Percentiles rank a stretch among this genome's conserved stretches.
These are phyloP conservation scores for Centruroides sculpturatus DNA, from an alignment of 1,140 invertebrate species.

Conservation along the genomic window DNA sequence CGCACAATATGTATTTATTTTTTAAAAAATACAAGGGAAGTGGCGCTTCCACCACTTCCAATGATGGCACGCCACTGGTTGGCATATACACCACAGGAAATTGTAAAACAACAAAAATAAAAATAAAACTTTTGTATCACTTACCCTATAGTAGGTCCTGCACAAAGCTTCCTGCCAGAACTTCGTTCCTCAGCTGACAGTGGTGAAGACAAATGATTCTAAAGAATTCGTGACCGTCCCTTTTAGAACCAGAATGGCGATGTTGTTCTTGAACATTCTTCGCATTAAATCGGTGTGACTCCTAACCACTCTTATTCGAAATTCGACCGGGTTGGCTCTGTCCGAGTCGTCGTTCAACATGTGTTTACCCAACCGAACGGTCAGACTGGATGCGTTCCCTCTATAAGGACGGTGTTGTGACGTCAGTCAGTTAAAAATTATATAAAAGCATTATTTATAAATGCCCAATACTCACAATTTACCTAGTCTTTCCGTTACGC, in stretches of 20 bases:
- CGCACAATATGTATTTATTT: too few species aligned
- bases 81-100: too few species aligned
- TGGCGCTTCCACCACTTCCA: too few species aligned
- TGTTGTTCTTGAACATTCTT: slow-evolving; percentile 27
- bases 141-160: too few species aligned
- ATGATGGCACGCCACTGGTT: too few species aligned
- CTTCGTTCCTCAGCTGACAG: slow-evolving; percentile 29
- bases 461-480: too few species aligned
- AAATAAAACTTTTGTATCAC: too few species aligned
- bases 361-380: slow-evolving; percentile 54
- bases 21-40: too few species aligned
- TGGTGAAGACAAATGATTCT: slow-evolving; percentile 60
- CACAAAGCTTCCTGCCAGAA: slow-evolving; percentile 24
- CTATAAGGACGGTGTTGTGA: too few species aligned
- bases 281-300: slow-evolving; percentile 28
- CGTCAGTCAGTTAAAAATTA: too few species aligned
- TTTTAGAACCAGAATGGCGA: slow-evolving; percentile 23
- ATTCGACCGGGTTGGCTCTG: slow-evolving; percentile 44
- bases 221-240: slow-evolving; percentile 37
- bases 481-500: slow-evolving; percentile 42
- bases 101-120: too few species aligned
- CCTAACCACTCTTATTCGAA: slow-evolving; percentile 38
- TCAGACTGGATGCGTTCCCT: background rate
- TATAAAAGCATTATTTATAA: too few species aligned
- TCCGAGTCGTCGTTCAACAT: slow-evolving; percentile 44